Evolutionary conservation across 2,888 invertebrate species (phyloP), one percentile per base, ranked within the genome.

Genomic region (Mimumesa dahlbomi): DNA sequence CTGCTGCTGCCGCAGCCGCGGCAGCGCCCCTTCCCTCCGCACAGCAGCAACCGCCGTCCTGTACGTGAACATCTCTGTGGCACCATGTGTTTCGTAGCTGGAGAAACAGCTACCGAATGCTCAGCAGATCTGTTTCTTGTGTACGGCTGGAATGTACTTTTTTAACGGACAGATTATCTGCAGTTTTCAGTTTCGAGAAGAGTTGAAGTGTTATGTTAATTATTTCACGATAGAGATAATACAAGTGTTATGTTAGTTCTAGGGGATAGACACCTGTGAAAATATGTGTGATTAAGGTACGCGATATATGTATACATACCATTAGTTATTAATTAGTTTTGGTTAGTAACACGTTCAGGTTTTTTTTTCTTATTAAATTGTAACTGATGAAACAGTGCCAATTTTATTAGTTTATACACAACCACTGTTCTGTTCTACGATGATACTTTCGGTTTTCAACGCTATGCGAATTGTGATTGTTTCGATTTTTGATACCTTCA

Each of bases 11-110:
- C 64, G 87, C 84, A 76, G 86, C 86, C 64, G 83, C 82, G 66
- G 84, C 84, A 74, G 84, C 87, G 82, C 86, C 89, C 84, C 89
- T 88, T 88, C 88, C 88, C 87, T 86, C 87, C 67, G 88, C 88
- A 73, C 88, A 88, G 67, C 88, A 88, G 80, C 87, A 87, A 76
- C 87, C 86, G 62, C 87, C 87, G 36, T 82, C 87, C 67, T 88
- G 87, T 77, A 87, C 87, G 74, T 87, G 82, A 85, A 77, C 38
- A 40, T 22, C 3, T 66, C 43, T 53, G 18, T 34, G 46, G 25
- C 14, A 19, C n/a, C n/a, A n/a, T n/a, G n/a, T n/a, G n/a, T n/a
- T n/a, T n/a, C n/a, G n/a, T n/a, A n/a, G n/a, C n/a, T n/a, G n/a
- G n/a, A n/a, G n/a, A n/a, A n/a, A n/a, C n/a, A n/a, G n/a, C n/a